Base-by-base conservation (phyloP, 1,140 invertebrate species). In the Propsilocerus akamusi region DNA sequence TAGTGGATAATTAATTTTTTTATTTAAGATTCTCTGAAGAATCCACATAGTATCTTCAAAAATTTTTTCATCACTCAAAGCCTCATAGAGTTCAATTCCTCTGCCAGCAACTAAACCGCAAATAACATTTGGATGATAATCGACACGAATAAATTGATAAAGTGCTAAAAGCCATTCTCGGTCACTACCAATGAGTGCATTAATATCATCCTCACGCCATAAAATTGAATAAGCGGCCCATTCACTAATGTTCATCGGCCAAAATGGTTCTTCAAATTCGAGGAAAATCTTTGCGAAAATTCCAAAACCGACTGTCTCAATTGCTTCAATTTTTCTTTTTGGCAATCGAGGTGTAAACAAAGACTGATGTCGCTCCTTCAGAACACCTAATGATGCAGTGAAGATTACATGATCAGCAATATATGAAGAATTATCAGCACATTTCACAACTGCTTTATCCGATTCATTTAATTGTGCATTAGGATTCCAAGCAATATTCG, bases 271-370 rank as follows among this genome's bases (percentile, higher is more conserved):
- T 2, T 71, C 58, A 54, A 80, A 86, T 58, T 80, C 72, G 14
- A 86, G 56, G 55, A 81, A 86, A 48, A 92, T 75, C 65, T 88
- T 88, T 57, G 84, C 74, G 1, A 86, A 72, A 1, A 76, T 75
- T 28, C 81, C 83, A 53, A 83, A 72, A 11, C 74, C 75, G 1
- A 87, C 60, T 14, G 70, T 71, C 59, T 77, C 65, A 20, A 83
- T 81, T 0, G 74, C 66, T 25, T 68, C 65, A 2, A 73, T 56
- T 66, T 83, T 84, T 8, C 72, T 58, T 17, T 59, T 47, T 0
- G 80, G 75, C 26, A 83, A 56, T n/a, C 65, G 54, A 1, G 80
- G 80, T 14, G 61, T 65, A 58, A 85, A 85, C 4, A 82, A 56
- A 22, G 62, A 54, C 4, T 55, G 49, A 56, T 77, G 67, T 54